Percentiles rank a stretch among this genome's conserved stretches.
phyloP scores from a whole-genome alignment of 2,113 vertebrate genomes.

The Saccopteryx leptura region DNA sequence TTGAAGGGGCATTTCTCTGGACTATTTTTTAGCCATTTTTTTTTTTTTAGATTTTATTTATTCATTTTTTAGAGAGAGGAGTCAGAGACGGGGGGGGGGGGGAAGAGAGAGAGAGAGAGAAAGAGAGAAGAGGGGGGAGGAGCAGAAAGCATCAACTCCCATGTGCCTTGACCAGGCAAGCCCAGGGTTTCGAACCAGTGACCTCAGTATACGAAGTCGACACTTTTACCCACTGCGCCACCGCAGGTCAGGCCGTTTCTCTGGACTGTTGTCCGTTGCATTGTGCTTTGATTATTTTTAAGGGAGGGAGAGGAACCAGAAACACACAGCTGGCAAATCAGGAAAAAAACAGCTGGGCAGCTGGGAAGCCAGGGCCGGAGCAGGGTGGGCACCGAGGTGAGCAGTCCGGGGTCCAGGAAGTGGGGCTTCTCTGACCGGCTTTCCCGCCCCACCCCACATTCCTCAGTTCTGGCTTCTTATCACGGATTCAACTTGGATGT shows the following conservation, averaged over 20 bases:
- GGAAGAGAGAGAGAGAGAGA: too few species aligned
- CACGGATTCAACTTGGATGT: constrained; percentile 84
- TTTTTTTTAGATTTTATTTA: too few species aligned
- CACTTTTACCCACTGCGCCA: too few species aligned
- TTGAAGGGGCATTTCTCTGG: not conserved
- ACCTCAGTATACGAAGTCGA: too few species aligned
- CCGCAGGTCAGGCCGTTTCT: not conserved
- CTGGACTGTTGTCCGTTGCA: not conserved
- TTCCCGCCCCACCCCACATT: not conserved
- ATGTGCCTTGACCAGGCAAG: too few species aligned
- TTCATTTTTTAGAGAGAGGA: too few species aligned
- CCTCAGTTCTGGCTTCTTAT: constrained; percentile 72
- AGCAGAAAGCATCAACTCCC: too few species aligned
- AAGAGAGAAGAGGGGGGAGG: too few species aligned
- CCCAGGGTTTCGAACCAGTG: too few species aligned
- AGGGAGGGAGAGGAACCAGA: not conserved
- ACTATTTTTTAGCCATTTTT: too few species aligned
- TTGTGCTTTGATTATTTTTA: not conserved
- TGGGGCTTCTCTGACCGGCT: not conserved
- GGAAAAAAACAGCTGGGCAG: not conserved
- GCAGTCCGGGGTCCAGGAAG: not conserved
- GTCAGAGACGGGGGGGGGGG: too few species aligned
- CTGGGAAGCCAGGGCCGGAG: not conserved
- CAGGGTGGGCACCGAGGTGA: not conserved
- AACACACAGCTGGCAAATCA: not conserved